Percentiles rank a stretch among this genome's conserved stretches.
Conservation (phyloP, 2,888 invertebrate species). For the Acanthococcus lagerstroemiae region DNA sequence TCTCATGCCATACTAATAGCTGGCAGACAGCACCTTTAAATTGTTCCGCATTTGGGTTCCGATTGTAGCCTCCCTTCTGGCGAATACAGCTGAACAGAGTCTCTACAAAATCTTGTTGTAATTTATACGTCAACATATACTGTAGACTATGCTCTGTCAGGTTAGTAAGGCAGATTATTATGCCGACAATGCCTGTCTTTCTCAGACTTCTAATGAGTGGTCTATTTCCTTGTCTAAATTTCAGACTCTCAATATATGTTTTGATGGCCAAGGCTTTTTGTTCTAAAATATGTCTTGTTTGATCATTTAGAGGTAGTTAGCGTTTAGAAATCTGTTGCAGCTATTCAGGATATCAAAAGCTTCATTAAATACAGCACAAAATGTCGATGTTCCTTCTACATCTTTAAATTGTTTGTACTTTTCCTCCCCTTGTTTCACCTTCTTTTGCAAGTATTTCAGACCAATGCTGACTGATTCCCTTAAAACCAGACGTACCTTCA, state of each 20-base stretch:
- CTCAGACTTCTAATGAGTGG: background rate
- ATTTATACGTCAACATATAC: background rate
- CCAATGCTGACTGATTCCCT: background rate
- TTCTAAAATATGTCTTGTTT: background rate
- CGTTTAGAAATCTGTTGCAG: background rate
- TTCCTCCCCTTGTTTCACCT: background rate
- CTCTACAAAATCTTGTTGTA: background rate
- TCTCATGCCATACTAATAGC: background rate
- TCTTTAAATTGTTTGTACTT: background rate
- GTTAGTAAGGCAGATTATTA: background rate
- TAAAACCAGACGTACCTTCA: too few species aligned
- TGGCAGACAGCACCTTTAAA: background rate
- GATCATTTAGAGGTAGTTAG: background rate
- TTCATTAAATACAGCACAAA: background rate
- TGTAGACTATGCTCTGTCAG: background rate
- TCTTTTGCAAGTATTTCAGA: background rate
- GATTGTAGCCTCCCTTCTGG: background rate
- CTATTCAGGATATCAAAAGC: background rate
- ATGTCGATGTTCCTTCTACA: background rate
- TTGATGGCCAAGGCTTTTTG: background rate
- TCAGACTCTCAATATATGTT: background rate
- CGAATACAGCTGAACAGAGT: background rate
- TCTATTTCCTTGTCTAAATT: background rate
- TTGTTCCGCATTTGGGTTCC: background rate
- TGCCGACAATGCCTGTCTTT: background rate